Evolutionary conservation across 2,797 vertebrate genomes (phyloP), one percentile per base, ranked within the genome.

Genomic region (Crocidura indochinensis): DNA sequence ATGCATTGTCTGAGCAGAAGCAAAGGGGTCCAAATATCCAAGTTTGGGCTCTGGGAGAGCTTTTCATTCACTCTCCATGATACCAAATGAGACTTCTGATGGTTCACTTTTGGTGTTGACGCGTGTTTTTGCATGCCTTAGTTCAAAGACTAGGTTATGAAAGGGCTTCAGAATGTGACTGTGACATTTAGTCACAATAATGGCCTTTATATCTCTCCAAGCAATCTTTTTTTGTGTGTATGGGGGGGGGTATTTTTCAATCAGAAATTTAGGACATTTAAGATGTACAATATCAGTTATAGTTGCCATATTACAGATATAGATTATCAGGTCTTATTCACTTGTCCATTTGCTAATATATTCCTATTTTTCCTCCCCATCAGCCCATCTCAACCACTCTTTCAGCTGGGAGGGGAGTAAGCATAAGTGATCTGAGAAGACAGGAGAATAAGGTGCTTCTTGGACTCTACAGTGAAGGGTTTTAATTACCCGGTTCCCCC

Each of bases 1-100:
- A 85, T 71, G 88, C 84, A 93, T 96, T 97, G 94, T 94, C 72
- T 95, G 69, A 94, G 68, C 91, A 87, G 82, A 95, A n/a, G 51
- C 78, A 77, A 93, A 31, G 26, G 92, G 88, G 76, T 95, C 84
- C 91, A 74, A 6, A 91, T 80, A 84, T 10, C 71, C 67, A 93
- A 74, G 94, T 87, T 72, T 94, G 89, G 31, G 8, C 60, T 81
- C 68, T 95, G 71, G 84, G 29, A 62, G 44, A 88, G 74, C 26
- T 88, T 78, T 92, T 95, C 74, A 95, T 95, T 62, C 88, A 75
- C 84, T 80, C 69, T 31, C 77, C 65, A 6, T 20, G 90, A 88
- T 83, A 84, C 83, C 60, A 93, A 97, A 27, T 69, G 49, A 5
- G 88, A 87, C 46, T 95, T 94, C 62, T 27, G 75, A 72, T 88